Percentiles rank a stretch among this genome's conserved stretches.
Conservation (phyloP, 2,888 invertebrate species). For the Acronicta aceris region DNA sequence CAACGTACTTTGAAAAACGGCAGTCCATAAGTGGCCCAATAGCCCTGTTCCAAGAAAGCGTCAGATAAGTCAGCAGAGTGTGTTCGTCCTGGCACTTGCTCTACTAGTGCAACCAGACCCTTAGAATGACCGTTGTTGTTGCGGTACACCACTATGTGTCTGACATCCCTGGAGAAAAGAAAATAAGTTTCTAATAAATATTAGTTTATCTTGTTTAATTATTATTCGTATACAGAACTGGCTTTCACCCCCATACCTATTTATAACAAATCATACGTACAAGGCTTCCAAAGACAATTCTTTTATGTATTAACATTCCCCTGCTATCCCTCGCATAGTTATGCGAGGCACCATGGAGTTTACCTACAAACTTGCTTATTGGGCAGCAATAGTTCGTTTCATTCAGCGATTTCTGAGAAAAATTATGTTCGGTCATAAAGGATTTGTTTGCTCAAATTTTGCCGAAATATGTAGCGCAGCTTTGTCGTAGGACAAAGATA, state of each 20-base stretch:
- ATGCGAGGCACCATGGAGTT: slow-evolving; percentile 4
- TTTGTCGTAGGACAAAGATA: background rate
- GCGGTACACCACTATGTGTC: slow-evolving; percentile 79
- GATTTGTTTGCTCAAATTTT: slow-evolving; percentile 4
- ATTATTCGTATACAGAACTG: slow-evolving; percentile 3
- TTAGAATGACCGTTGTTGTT: slow-evolving; percentile 72
- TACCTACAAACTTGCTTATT: slow-evolving; percentile 10
- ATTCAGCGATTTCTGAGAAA: slow-evolving; percentile 31
- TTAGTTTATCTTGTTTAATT: background rate
- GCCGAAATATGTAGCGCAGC: background rate
- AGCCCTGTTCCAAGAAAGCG: slow-evolving; percentile 90
- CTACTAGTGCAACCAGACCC: slow-evolving; percentile 91
- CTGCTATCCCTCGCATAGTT: background rate
- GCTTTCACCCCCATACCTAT: slow-evolving; percentile 6
- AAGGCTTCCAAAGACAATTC: slow-evolving; percentile 17
- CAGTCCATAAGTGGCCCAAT: slow-evolving; percentile 92
- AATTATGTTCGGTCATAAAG: slow-evolving; percentile 7
- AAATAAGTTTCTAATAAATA: background rate
- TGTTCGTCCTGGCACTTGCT: slow-evolving; percentile 93
- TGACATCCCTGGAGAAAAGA: slow-evolving; percentile 68
- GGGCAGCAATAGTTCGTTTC: slow-evolving; percentile 13
- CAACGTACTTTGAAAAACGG: slow-evolving; percentile 86
- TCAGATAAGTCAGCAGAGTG: slow-evolving; percentile 91
- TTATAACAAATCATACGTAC: slow-evolving; percentile 22
- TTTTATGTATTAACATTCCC: slow-evolving; percentile 12